These are phyloP conservation scores for Drosophila sproati DNA, from an alignment of 1,140 invertebrate genomes.

Conservation along the genomic window DNA sequence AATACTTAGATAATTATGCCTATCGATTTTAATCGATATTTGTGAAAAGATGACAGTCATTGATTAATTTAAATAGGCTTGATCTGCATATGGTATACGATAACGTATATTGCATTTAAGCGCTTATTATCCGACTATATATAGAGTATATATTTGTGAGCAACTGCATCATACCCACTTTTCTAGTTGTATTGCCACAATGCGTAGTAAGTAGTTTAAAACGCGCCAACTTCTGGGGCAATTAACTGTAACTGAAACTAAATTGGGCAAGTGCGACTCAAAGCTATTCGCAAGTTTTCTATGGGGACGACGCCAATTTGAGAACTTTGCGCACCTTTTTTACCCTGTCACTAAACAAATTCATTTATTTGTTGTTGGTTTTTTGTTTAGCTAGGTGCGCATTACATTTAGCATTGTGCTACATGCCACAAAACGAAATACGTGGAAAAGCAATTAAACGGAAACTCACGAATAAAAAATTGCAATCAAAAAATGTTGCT, in stretches of 20 bases:
- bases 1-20: too few species aligned
- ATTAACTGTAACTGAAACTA: conserved; percentile 20
- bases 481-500: conserved; percentile 35
- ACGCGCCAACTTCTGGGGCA: conserved; percentile 23
- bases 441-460: conserved; percentile 44
- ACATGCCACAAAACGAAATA: conserved; percentile 51
- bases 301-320: background rate
- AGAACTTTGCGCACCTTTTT: conserved; percentile 17
- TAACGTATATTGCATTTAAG: too few species aligned
- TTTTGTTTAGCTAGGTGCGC: conserved; percentile 37
- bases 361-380: conserved; percentile 33
- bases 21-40: too few species aligned
- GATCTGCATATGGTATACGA: too few species aligned
- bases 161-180: too few species aligned
- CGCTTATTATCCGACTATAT: too few species aligned
- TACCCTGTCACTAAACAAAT: conserved; percentile 27
- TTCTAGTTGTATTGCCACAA: background rate
- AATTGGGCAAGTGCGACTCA: background rate
- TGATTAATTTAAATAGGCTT: too few species aligned
- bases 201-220: conserved; percentile 32
- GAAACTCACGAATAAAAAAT: conserved; percentile 37
- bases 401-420: conserved; percentile 72
- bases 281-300: conserved; percentile 27
- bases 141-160: too few species aligned
- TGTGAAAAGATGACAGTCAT: too few species aligned